Conservation (phyloP, 1,140 invertebrate species). For the Tetramorium alpestre region DNA sequence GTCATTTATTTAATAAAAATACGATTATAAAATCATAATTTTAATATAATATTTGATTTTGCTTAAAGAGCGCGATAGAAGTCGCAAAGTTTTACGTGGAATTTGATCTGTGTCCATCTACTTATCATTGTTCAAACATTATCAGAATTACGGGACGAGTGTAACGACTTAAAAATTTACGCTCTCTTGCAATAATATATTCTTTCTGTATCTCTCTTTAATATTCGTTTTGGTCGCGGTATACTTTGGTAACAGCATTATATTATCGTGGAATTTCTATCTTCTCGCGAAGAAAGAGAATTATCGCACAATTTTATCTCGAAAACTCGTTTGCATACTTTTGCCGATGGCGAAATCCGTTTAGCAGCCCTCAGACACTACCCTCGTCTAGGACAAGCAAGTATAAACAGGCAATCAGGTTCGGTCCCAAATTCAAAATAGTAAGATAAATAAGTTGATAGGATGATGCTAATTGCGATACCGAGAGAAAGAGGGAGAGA, state of each 20-base stretch:
- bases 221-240: constrained; percentile 19
- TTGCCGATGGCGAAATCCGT: constrained; percentile 28
- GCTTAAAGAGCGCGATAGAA: constrained; percentile 61
- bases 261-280: constrained; percentile 38
- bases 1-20: constrained; percentile 61
- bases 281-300: constrained; percentile 15
- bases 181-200: constrained; percentile 4
- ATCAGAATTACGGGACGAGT: constrained; percentile 12
- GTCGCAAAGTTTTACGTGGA: not conserved
- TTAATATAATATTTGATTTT: constrained; percentile 70
- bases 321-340: constrained; percentile 46
- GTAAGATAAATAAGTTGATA: constrained; percentile 66
- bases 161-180: constrained; percentile 22
- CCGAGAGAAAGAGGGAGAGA: constrained; percentile 18
- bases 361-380: constrained; percentile 25
- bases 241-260: not conserved
- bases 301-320: constrained; percentile 51
- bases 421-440: constrained; percentile 56
- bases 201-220: constrained; percentile 41
- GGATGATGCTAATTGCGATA: constrained; percentile 66
- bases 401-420: constrained; percentile 57
- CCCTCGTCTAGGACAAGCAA: constrained; percentile 13
- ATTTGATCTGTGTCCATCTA: constrained; percentile 51
- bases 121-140: constrained; percentile 45
- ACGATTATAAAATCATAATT: constrained; percentile 24